These are phyloP conservation scores for Scaptomyza pallida DNA, from an alignment of 1,140 invertebrate genomes.

Conservation along the genomic window DNA sequence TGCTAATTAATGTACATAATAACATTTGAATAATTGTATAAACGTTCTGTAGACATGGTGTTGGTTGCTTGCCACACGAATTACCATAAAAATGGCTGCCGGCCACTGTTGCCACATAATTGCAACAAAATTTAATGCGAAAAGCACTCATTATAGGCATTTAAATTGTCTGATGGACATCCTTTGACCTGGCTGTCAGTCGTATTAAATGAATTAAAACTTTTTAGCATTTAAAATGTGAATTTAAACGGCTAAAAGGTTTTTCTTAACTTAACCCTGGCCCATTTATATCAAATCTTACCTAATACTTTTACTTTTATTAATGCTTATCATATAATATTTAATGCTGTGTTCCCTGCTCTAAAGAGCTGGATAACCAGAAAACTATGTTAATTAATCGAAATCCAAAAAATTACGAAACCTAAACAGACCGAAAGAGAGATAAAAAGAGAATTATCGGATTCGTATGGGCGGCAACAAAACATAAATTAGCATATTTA, in stretches of 20 bases:
- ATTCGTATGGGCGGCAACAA: constrained; percentile 25
- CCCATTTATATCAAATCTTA: not conserved
- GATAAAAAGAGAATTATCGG: constrained; percentile 11
- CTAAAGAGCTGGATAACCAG: constrained; percentile 8
- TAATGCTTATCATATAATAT: not conserved
- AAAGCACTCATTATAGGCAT: constrained; percentile 1
- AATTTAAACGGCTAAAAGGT: not conserved
- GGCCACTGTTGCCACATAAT: not conserved
- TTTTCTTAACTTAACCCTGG: constrained; percentile 1
- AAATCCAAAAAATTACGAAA: constrained; percentile 46
- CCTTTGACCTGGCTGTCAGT: not conserved
- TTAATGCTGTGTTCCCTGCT: not conserved
- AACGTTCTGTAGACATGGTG: not conserved
- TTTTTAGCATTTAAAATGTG: no score
- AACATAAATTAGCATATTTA: constrained; percentile 65
- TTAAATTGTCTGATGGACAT: not conserved
- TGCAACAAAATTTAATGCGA: constrained; percentile 2
- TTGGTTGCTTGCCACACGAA: no score
- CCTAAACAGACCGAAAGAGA: constrained; percentile 27
- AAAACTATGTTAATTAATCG: constrained; percentile 45
- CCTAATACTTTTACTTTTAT: constrained; percentile 40
- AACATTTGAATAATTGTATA: constrained; percentile 7
- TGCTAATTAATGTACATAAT: constrained; percentile 5
- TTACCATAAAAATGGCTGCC: not conserved
- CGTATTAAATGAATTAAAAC: no score